phyloP scores from a whole-genome alignment of 1,140 invertebrate genomes.

The Sitobion miscanthi region DNA sequence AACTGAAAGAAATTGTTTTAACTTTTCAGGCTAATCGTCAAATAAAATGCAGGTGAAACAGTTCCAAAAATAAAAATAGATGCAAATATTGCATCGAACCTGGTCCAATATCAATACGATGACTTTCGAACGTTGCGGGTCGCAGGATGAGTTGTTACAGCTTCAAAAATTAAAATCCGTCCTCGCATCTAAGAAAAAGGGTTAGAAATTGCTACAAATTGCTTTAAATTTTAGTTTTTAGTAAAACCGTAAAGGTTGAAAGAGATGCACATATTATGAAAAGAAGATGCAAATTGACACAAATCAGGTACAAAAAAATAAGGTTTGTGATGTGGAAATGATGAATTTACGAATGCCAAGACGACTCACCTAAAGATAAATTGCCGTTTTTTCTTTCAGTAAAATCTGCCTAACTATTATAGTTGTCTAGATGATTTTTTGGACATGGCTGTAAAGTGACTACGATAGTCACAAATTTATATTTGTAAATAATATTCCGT shows the following conservation, averaged over 20 bases:
- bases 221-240: neutral
- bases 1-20: too few relatives aligned
- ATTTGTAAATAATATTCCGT: neutral
- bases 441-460: too few relatives aligned
- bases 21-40: too few relatives aligned
- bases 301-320: neutral
- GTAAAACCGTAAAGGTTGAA: neutral
- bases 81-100: too few relatives aligned
- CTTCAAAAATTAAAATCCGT: neutral
- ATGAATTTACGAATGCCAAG: neutral
- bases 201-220: too few relatives aligned
- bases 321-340: neutral
- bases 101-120: too few relatives aligned
- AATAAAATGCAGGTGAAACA: too few relatives aligned
- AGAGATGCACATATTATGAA: neutral
- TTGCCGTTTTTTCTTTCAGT: neutral
- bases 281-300: too few relatives aligned
- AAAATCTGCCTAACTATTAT: neutral
- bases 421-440: neutral
- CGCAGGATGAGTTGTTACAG: too few relatives aligned
- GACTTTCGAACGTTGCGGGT: too few relatives aligned
- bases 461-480: neutral
- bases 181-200: too few relatives aligned
- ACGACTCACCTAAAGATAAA: neutral
- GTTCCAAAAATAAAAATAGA: too few relatives aligned